Evolutionary conservation across 2,888 invertebrate species (phyloP).

Genomic region (Agrochola lota): DNA sequence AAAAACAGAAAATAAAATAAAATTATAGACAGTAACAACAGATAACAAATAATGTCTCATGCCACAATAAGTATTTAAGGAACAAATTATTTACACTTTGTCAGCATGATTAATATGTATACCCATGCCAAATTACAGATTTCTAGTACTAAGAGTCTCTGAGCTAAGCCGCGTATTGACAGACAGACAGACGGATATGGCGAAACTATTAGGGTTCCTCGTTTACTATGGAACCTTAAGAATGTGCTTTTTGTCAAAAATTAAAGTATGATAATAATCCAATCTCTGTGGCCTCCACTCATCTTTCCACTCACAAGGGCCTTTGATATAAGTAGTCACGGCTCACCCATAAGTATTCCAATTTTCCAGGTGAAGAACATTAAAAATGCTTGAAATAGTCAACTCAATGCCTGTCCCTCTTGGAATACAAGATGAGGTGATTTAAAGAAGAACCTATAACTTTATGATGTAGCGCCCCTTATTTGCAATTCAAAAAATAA

Average conservation of each 20-base stretch:
- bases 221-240: too few relatives aligned
- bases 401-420: conserved; percentile 40
- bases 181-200: too few relatives aligned
- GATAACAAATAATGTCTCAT: too few relatives aligned
- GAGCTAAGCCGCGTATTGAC: too few relatives aligned
- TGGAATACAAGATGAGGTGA: conserved; percentile 59
- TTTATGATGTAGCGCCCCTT: conserved; percentile 54
- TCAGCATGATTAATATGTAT: too few relatives aligned
- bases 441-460: conserved; percentile 58
- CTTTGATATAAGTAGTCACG: conserved; percentile 28
- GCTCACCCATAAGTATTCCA: conserved; percentile 32
- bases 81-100: too few relatives aligned
- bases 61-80: too few relatives aligned
- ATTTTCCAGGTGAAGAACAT: conserved; percentile 47
- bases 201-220: too few relatives aligned
- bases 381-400: conserved; percentile 46
- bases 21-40: too few relatives aligned
- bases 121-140: too few relatives aligned
- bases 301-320: background rate
- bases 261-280: background rate
- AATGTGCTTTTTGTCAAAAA: background rate
- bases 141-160: too few relatives aligned
- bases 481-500: conserved; percentile 67
- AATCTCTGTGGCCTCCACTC: background rate
- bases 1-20: too few relatives aligned